A percentile compares a stretch with the other conserved stretches of the same genome.
Evolutionary conservation across 2,888 invertebrate species (phyloP).

Genomic region (Leptothorax acervorum): DNA sequence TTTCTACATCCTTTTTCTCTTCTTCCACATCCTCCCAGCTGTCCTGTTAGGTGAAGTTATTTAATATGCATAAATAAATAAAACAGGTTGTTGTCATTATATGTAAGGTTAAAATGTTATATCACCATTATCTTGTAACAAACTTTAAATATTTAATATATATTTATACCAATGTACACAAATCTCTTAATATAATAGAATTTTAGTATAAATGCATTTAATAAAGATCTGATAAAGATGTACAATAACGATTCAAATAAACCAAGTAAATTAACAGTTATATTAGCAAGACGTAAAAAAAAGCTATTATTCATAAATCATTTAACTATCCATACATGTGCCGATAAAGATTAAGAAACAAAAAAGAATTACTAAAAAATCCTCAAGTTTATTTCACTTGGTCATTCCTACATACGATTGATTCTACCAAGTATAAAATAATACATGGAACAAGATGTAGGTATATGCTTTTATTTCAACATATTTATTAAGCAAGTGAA

Average conservation of each 20-base stretch:
- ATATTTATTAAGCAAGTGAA: background rate
- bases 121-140: background rate
- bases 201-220: background rate
- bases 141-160: background rate
- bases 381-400: background rate
- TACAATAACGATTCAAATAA: background rate
- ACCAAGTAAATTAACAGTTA: background rate
- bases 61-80: background rate
- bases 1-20: conserved; percentile 93
- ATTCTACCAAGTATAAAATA: background rate
- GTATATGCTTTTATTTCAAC: background rate
- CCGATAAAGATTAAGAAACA: background rate
- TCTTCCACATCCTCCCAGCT: conserved; percentile 97
- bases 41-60: conserved; percentile 88
- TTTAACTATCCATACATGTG: background rate
- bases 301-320: background rate
- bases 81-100: background rate
- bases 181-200: background rate
- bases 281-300: background rate
- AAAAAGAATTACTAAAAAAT: background rate
- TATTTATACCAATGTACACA: background rate
- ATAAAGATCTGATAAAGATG: background rate
- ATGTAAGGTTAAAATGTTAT: background rate
- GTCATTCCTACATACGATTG: background rate
- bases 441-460: background rate